Percentiles rank a stretch among this genome's conserved stretches.
Conservation (phyloP, 2,797 vertebrate species). For the Enteromius unitaeniatus region DNA sequence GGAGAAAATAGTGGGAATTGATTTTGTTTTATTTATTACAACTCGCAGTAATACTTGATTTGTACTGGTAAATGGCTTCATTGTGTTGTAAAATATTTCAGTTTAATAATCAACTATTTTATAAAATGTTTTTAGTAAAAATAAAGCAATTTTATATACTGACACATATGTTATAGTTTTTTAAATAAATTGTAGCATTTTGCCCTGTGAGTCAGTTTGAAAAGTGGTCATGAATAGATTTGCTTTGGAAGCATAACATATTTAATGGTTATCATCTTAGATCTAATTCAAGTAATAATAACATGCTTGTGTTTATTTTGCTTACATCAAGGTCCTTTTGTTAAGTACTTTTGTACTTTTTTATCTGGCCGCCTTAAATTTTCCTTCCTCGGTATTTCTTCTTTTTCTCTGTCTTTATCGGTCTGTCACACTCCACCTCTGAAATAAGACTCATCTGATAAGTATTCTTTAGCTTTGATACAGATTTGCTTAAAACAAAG, state of each 20-base stretch:
- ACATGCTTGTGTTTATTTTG: background rate
- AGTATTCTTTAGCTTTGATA: slow-evolving; percentile 71
- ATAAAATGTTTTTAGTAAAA: no score
- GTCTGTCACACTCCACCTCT: slow-evolving; percentile 72
- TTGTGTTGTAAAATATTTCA: background rate
- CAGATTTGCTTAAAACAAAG: slow-evolving; percentile 66
- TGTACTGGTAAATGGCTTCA: background rate
- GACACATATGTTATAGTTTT: background rate
- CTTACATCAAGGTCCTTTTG: background rate
- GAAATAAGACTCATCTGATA: slow-evolving; percentile 69
- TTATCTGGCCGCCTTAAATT: background rate
- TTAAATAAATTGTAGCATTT: background rate
- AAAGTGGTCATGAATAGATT: background rate
- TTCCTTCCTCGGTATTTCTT: no score
- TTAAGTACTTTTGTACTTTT: background rate
- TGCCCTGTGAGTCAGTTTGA: background rate
- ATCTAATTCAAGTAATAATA: background rate
- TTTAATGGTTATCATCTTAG: background rate
- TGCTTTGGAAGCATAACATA: background rate
- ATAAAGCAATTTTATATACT: background rate
- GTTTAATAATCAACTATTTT: background rate
- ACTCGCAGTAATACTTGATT: background rate
- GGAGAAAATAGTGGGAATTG: background rate
- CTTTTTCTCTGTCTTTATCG: slow-evolving; percentile 70
- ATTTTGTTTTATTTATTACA: background rate